Evolutionary conservation across 2,888 invertebrate species (phyloP), one percentile per base, ranked within the genome.

Genomic region (Trypoxylon attenuatum): DNA sequence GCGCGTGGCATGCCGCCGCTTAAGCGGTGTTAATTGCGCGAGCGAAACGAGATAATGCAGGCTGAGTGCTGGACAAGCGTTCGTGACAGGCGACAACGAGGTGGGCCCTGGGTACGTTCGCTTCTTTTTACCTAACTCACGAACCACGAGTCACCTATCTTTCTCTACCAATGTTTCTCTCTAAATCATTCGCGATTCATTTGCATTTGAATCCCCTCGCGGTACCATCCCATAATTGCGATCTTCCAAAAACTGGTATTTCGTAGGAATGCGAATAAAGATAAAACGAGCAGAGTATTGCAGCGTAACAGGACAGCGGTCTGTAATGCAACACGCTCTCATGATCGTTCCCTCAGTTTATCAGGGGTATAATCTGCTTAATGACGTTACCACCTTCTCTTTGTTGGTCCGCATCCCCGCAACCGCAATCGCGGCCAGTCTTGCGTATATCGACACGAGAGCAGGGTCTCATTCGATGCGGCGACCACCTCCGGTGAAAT

Each of bases 21-120:
- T 58, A 50, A 46, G 45, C 45, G 51, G 58, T 51, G 51, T 58
- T 58, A 58, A 58, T 58, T 58, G 51, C 46, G 51, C 58, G 45
- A 51, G 45, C 45, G 45, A 58, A 51, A 58, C 45, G 39, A 51
- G 58, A 58, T 51, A 46, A 51, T 45, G 51, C 25, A 51, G 41
- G 39, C 27, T 23, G 41, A 51, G 45, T 58, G 45, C 23, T 27
- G 39, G 51, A 27, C 45, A 51, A 56, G 56, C 22, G 23, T 46
- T 49, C 29, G 49, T 58, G 57, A 58, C 57, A 58, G 43, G 33
- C 58, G 51, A 58, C 51, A 58, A 45, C 56, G 29, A 6, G 41
- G 16, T 33, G 15, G 50, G 13, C n/a, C 29, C 13, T 29, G 29
- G 41, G 27, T 39, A 16, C 13, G 13, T n/a, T 25, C 49, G 27